These are phyloP conservation scores for Geopemphigus sp. DNA, from an alignment of 1,140 invertebrate species.

Conservation along the genomic window DNA sequence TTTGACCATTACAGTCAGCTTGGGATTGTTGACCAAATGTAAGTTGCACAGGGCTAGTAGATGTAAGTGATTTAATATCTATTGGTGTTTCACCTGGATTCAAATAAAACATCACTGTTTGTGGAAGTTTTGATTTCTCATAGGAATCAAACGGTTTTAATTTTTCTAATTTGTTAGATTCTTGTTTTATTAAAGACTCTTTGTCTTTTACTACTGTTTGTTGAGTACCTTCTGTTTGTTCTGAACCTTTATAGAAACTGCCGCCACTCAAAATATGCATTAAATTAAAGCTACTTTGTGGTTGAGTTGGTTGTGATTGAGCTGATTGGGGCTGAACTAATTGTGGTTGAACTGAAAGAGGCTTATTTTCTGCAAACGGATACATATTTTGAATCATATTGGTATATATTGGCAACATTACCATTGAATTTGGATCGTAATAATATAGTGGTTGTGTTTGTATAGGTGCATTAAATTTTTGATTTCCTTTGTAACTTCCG, in stretches of 20 bases:
- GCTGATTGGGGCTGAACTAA: not conserved
- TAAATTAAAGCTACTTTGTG: constrained; percentile 36
- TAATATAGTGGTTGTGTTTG: constrained; percentile 42
- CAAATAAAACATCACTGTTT: constrained; percentile 37
- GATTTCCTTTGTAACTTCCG: constrained; percentile 18
- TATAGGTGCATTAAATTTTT: not conserved
- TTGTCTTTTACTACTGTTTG: constrained; percentile 28
- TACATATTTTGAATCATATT: constrained; percentile 31
- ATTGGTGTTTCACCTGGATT: constrained; percentile 3
- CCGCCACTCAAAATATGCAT: constrained; percentile 38
- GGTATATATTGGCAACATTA: constrained; percentile 36
- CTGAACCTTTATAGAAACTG: constrained; percentile 31
- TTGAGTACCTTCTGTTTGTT: constrained; percentile 37
- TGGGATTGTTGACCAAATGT: constrained; percentile 2
- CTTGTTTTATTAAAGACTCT: constrained; percentile 15
- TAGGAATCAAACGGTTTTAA: constrained; percentile 21
- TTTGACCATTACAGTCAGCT: not conserved
- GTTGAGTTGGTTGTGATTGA: not conserved
- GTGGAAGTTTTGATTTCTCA: constrained; percentile 16
- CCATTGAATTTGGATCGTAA: constrained; percentile 39
- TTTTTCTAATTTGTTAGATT: constrained; percentile 28
- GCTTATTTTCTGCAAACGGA: not conserved
- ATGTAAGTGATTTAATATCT: constrained; percentile 26
- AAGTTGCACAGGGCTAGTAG: not conserved
- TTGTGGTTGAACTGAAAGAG: not conserved